Evolutionary conservation across 2,797 vertebrate species (phyloP), one percentile per base, ranked within the genome.

Genomic region (Trichosurus vulpecula): DNA sequence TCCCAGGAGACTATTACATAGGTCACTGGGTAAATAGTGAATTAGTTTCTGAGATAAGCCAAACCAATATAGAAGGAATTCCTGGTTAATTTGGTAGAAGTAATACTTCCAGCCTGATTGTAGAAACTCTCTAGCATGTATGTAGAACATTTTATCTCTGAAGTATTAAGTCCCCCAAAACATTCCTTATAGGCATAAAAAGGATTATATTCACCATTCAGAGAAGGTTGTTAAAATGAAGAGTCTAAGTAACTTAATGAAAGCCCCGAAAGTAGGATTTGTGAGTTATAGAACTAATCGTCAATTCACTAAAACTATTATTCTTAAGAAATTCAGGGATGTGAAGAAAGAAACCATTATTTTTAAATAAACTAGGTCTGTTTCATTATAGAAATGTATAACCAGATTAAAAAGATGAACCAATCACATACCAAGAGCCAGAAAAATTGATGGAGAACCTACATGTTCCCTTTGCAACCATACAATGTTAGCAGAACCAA

Each of bases 311-410:
- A 41, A 31, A 94, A 54, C 57, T 51, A 19, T 58, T 93, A 12
- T 54, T 93, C 90, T 91, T 94, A 47, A 12, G 61, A 51, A 90
- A 56, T 92, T 57, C 92, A 61, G 52, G 47, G 47, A 47, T 87
- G 3, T 54, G 92, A 97, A 95, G 74, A 87, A 94, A 93, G 51
- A 61, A 29, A 30, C 31, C 58, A 53, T 90, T 81, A 52, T 58
- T 95, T 97, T 96, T 54, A 56, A 95, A 91, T 66, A 95, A 92
- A 93, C 81, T 91, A 91, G 87, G 92, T 81, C 94, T 61, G 41
- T 92, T 52, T 10, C 91, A 6, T 91, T 94, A 95, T 57, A 66
- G 57, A 94, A 96, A 87, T 47, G 25, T 27, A 25, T 87, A 51
- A 87, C 41, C 5, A 87, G 74, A 27, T 57, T 51, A 27, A 87